Conservation (phyloP, 2,888 invertebrate species). For the Drosophila hamatofila region DNA sequence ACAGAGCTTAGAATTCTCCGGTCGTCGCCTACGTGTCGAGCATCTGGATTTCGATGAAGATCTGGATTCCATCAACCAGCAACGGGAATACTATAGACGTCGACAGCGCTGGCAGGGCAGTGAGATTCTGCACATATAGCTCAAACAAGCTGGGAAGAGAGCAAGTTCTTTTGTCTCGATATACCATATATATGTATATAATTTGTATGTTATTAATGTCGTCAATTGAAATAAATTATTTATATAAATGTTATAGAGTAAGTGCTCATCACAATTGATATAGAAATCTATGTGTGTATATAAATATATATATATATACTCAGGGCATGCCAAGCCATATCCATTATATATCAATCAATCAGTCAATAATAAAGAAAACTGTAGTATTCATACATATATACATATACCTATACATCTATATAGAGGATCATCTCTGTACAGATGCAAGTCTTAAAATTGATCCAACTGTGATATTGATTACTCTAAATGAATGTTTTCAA, state of each 20-base stretch:
- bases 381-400: constrained; percentile 10
- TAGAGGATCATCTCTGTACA: constrained; percentile 6
- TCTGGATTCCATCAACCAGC: constrained; percentile 33
- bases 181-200: constrained; percentile 1
- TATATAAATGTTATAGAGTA: constrained; percentile 18
- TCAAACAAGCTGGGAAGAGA: constrained; percentile 1
- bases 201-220: constrained; percentile 17
- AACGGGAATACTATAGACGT: constrained; percentile 45
- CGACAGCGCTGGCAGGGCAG: constrained; percentile 27
- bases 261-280: constrained; percentile 37
- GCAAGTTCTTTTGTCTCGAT: constrained; percentile 5
- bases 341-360: constrained; percentile 18
- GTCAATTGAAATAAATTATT: constrained; percentile 13
- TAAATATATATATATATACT: constrained; percentile 33
- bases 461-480: constrained; percentile 55
- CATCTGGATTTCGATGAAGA: constrained; percentile 65
- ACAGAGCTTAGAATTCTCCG: not conserved
- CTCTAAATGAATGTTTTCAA: constrained; percentile 43
- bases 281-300: constrained; percentile 11
- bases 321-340: constrained; percentile 49
- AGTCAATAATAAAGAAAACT: constrained; percentile 8
- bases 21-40: constrained; percentile 54
- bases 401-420: not conserved
- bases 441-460: constrained; percentile 30
- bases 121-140: constrained; percentile 45